These are phyloP conservation scores for Endotricha flammealis DNA, from an alignment of 2,888 invertebrate genomes.

Conservation along the genomic window DNA sequence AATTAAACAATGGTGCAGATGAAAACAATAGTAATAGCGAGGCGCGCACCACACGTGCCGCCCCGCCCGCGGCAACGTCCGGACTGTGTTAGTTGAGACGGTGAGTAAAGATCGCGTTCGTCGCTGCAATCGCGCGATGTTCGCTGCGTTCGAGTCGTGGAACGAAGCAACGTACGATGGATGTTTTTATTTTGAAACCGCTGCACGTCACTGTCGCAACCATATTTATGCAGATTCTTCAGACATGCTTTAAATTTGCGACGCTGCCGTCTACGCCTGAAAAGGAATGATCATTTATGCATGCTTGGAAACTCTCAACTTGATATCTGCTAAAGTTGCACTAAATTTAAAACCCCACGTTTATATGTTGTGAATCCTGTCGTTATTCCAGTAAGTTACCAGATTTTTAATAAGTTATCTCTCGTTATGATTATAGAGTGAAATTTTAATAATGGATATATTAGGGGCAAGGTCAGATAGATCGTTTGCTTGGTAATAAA, in stretches of 20 bases:
- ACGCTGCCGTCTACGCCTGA: conserved; percentile 6
- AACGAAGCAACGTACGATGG: conserved; percentile 32
- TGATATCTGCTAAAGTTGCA: too few relatives aligned
- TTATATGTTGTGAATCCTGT: too few relatives aligned
- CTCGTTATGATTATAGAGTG: background rate
- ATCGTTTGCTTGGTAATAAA: conserved; percentile 8
- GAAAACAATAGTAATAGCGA: conserved; percentile 71
- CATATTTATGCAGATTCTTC: conserved; percentile 14
- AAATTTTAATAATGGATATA: conserved; percentile 3
- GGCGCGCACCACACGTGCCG: conserved; percentile 74
- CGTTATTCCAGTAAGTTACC: too few relatives aligned
- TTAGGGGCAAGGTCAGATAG: conserved; percentile 9
- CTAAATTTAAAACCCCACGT: too few relatives aligned
- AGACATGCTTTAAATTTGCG: conserved; percentile 4
- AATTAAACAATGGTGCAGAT: conserved; percentile 63
- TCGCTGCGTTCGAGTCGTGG: conserved; percentile 43
- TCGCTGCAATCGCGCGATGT: conserved; percentile 56
- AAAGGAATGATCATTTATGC: background rate
- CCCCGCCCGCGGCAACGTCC: conserved; percentile 73
- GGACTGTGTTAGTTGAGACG: conserved; percentile 48
- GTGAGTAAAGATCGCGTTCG: conserved; percentile 55
- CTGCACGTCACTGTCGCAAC: conserved; percentile 31
- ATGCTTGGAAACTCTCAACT: too few relatives aligned
- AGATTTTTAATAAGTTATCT: too few relatives aligned
- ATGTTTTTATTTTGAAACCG: conserved; percentile 54